phyloP scores from a whole-genome alignment of 2,888 invertebrate genomes.

The Tenthredo distinguenda region DNA sequence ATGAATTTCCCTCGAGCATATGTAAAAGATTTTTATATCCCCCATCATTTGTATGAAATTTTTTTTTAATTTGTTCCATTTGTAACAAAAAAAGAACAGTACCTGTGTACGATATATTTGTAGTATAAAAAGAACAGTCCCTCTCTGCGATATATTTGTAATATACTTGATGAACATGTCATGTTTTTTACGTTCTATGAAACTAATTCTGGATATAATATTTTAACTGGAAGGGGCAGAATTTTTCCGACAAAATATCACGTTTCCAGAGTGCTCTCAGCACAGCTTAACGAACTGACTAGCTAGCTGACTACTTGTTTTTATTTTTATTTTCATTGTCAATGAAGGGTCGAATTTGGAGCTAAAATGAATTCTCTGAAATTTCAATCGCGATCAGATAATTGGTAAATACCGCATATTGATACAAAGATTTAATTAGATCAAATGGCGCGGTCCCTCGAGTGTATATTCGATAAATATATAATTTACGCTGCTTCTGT shows the following conservation, averaged over 20 bases:
- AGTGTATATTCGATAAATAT: not conserved
- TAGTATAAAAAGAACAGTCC: too few species aligned
- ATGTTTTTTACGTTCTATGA: not conserved
- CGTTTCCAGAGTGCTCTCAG: too few species aligned
- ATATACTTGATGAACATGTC: not conserved
- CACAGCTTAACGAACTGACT: too few species aligned
- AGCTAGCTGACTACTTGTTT: too few species aligned
- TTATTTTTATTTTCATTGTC: too few species aligned
- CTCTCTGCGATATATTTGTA: not conserved
- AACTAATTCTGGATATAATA: not conserved
- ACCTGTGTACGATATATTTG: too few species aligned
- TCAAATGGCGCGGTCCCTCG: not conserved
- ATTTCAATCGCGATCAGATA: not conserved
- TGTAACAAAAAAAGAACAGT: not conserved
- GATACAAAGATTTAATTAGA: not conserved
- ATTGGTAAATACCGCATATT: not conserved
- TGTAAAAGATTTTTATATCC: not conserved
- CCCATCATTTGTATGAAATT: not conserved
- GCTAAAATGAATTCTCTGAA: not conserved
- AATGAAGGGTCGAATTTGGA: not conserved
- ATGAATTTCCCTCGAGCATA: not conserved
- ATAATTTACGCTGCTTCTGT: constrained; percentile 17
- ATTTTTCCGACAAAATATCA: not conserved
- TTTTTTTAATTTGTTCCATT: not conserved
- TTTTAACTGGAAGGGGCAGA: not conserved